These are phyloP conservation scores for Episyrphus balteatus DNA, from an alignment of 1,140 invertebrate genomes.

Conservation along the genomic window DNA sequence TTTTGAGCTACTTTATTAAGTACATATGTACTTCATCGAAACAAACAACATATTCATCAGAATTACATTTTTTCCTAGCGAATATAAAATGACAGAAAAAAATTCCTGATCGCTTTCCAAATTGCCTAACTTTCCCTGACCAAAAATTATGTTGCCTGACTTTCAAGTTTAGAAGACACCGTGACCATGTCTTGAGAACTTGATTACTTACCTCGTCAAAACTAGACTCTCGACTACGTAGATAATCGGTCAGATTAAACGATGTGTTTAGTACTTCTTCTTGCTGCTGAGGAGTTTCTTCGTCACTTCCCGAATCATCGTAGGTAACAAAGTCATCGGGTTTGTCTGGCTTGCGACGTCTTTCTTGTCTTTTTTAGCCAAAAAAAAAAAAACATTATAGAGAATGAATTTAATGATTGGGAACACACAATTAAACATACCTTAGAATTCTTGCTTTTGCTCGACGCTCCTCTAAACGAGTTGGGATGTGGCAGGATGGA, in stretches of 20 bases:
- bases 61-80: too few relatives aligned
- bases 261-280: constrained; percentile 64
- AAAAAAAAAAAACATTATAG: constrained; percentile 1
- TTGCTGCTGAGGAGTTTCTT: constrained; percentile 57
- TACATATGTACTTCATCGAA: too few relatives aligned
- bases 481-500: constrained; percentile 57
- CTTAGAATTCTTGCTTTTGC: constrained; percentile 51
- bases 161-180: too few relatives aligned
- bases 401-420: background rate
- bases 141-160: too few relatives aligned
- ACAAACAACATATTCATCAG: too few relatives aligned
- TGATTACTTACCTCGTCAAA: constrained; percentile 48
- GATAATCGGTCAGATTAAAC: constrained; percentile 76
- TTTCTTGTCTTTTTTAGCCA: constrained; percentile 43
- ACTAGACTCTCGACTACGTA: constrained; percentile 61
- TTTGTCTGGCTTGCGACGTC: constrained; percentile 68
- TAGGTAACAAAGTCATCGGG: constrained; percentile 82
- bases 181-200: too few relatives aligned
- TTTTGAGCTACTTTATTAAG: too few relatives aligned
- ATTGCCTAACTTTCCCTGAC: too few relatives aligned
- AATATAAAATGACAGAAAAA: too few relatives aligned
- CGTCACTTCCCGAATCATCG: constrained; percentile 73
- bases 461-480: constrained; percentile 60
- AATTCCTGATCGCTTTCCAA: too few relatives aligned
- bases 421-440: constrained; percentile 13